A percentile compares a stretch with the other conserved stretches of the same genome.
phyloP scores from a whole-genome alignment of 1,140 invertebrate species.

The Drosophila fuyamai region DNA sequence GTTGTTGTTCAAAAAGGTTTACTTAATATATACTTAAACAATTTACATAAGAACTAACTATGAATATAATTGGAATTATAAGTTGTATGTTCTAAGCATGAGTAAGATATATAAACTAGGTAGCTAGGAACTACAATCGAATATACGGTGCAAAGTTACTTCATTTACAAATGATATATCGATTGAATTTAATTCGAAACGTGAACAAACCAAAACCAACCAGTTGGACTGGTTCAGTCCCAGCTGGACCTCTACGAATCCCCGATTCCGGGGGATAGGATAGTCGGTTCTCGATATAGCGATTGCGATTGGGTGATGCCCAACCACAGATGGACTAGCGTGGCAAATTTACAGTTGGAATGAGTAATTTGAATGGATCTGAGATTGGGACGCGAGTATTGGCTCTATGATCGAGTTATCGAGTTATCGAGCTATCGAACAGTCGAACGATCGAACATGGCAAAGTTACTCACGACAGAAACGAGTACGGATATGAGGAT shows the following conservation, averaged over 20 bases:
- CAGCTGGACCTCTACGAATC: conserved; percentile 11
- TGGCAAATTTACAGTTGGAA: conserved; percentile 41
- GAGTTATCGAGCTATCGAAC: not conserved
- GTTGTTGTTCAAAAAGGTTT: not conserved
- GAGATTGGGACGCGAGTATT: conserved; percentile 10
- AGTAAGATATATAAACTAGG: conserved; percentile 7
- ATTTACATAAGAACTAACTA: conserved; percentile 39
- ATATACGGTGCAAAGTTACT: conserved; percentile 31
- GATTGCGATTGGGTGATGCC: not conserved
- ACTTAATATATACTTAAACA: conserved; percentile 33
- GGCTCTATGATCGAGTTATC: conserved; percentile 29
- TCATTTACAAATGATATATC: conserved; percentile 41
- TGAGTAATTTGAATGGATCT: conserved; percentile 32
- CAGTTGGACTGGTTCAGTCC: conserved; percentile 18
- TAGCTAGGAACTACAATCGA: conserved; percentile 17
- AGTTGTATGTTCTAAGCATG: conserved; percentile 8
- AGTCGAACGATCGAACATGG: conserved; percentile 19
- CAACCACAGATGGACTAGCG: conserved; percentile 23
- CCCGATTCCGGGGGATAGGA: not conserved
- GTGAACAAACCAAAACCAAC: conserved; percentile 78
- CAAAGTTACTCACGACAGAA: conserved; percentile 31
- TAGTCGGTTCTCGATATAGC: conserved; percentile 16
- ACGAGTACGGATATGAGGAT: conserved; percentile 22
- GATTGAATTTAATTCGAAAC: conserved; percentile 60
- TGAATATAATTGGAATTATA: conserved; percentile 20